Evolutionary conservation across 2,797 vertebrate species (phyloP).

Genomic region (Ctenosaura bakeri): DNA sequence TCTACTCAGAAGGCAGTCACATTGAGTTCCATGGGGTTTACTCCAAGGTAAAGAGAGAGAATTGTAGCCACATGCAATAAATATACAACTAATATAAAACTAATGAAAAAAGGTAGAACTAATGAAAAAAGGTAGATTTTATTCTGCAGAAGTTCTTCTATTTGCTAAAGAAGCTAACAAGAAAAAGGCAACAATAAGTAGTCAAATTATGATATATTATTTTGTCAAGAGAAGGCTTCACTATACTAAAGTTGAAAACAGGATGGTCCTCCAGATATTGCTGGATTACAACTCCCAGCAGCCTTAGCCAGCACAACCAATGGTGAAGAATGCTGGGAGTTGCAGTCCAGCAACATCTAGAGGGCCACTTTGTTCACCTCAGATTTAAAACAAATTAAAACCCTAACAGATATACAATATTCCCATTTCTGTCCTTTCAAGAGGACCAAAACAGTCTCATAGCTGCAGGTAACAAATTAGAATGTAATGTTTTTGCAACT

Average conservation of each 20-base stretch:
- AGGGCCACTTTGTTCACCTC: no score
- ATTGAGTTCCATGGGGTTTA: not conserved
- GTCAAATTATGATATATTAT: not conserved
- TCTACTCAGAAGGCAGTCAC: not conserved
- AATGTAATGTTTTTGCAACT: constrained; percentile 74
- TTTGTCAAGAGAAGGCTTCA: not conserved
- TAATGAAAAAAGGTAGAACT: not conserved
- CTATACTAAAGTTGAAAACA: not conserved
- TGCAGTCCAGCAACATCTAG: no score
- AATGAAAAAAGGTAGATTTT: not conserved
- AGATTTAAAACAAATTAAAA: not conserved
- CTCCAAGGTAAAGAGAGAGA: not conserved
- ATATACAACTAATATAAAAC: not conserved
- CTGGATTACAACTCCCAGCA: no score
- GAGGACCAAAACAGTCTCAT: not conserved
- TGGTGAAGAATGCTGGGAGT: no score
- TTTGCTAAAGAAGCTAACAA: not conserved
- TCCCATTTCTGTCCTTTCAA: not conserved
- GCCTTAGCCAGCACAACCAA: no score
- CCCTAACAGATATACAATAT: not conserved
- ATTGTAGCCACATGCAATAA: not conserved
- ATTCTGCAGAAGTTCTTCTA: not conserved
- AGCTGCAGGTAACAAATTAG: accelerated
- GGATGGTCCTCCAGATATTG: not conserved
- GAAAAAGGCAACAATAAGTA: not conserved